Evolutionary conservation across 2,113 vertebrate genomes (phyloP), one percentile per base, ranked within the genome.

Genomic region (Nesoenas mayeri): DNA sequence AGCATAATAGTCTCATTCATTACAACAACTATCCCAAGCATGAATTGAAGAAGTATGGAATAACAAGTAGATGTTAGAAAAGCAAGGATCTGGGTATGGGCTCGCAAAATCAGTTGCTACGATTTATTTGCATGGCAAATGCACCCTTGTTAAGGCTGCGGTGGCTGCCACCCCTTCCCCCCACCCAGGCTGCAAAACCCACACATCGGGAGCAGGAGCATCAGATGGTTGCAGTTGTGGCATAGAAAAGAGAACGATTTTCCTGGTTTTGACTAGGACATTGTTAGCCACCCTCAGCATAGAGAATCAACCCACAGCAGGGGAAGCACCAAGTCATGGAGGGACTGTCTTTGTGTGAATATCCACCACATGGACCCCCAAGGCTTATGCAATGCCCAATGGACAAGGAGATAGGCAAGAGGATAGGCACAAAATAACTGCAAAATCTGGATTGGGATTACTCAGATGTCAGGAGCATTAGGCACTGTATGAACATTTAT

Each of bases 301-400:
- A 75, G 56, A 58, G 38, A 73, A 40, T 13, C 57, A 62, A 9
- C 8, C 51, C 4, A 1, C 31, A 57, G 26, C 69, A 32, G 1
- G 12, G 60, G 58, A 70, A 89, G 40, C 54, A 71, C n/a, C 19
- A 16, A 42, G 42, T 36, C 58, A 0, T 3, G 32, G 69, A 51
- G 16, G 8, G 47, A 19, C 12, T 84, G 81, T 4, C 56, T 57
- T 19, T 51, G 73, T 88, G 11, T 56, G 32, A 28, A 48, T 3
- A 12, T 65, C 60, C 44, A 38, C 16, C 44, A 14, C 3, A 5
- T 42, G 51, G 79, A 38, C 14, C 34, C 28, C 16, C 16, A 7
- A 0, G 5, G 20, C 17, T 66, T 57, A 29, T 44, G 64, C 62
- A 44, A 3, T 18, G 20, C 65, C 8, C 2, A 1, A 5, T 2